Base-by-base conservation (phyloP, 2,113 vertebrate genomes). In the Psittacula cyanocephala region DNA sequence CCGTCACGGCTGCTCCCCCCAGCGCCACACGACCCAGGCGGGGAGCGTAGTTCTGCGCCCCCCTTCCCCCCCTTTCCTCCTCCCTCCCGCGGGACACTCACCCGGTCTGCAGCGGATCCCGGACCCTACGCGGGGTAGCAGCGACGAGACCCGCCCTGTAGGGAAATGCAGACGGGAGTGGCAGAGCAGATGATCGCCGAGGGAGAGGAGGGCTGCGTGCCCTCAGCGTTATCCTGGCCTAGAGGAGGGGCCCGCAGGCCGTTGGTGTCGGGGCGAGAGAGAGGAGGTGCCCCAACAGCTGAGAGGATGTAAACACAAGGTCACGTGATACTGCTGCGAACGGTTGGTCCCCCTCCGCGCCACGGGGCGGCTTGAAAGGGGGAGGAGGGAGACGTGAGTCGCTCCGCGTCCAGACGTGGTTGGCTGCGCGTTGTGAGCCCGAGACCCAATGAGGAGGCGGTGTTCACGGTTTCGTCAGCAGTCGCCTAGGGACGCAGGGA, bases 301-400 rank as follows among this genome's bases (percentile, higher is more conserved):
- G 97, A 97, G 97, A 96, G 96, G 94, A 97, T 97, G 97, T 97
- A 97, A 97, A 97, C 97, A 97, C 11, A 90, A 20, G 57, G 78
- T 82, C 96, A 96, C 95, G 92, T 97, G 96, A 88, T 41, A 47
- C 50, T 13, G 18, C 62, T 62, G 13, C 31, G 33, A 59, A 70
- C 47, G 53, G 68, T 74, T 49, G 7, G 17, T 35, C 31, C 59
- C 74, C 20, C 50, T 41, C 75, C 81, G 77, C 49, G 10, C 43
- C 41, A 29, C 55, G 9, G 53, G 46, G 60, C 9, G 64, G 27
- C 15, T 17, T 5, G 24, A 19, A 7, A 7, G 18, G 35, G 31
- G 68, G 41, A 0, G 24, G 50, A 29, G 37, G 15, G 25, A 4
- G 10, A 13, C 39, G 52, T 2, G 27, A 49, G 49, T 15, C 3